Conservation (phyloP, 2,797 vertebrate genomes). For the Chelmon rostratus region DNA sequence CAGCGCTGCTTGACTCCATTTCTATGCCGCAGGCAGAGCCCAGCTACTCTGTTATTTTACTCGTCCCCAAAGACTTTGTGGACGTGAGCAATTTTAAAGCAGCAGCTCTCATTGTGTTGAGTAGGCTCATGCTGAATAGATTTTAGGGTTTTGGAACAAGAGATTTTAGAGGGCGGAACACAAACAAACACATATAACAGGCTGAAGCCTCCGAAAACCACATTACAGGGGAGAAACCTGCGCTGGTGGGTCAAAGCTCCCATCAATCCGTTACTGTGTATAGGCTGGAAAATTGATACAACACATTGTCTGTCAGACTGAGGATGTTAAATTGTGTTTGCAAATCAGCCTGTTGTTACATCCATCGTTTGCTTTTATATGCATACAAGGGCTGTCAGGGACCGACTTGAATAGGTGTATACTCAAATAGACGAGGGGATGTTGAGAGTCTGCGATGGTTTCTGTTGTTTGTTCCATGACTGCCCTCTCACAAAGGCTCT, state of each 20-base stretch:
- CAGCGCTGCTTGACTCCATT: background rate
- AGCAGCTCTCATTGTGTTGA: background rate
- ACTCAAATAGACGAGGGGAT: background rate
- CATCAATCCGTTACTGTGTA: no score
- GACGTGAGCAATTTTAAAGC: slow-evolving; percentile 17
- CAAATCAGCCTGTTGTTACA: background rate
- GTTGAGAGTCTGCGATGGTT: background rate
- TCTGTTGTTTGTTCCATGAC: background rate
- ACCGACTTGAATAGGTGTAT: no score
- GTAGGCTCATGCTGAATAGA: background rate
- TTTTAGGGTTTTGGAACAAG: background rate
- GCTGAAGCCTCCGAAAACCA: background rate
- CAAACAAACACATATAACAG: background rate
- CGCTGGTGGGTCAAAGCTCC: background rate
- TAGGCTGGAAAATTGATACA: no score
- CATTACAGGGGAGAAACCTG: background rate
- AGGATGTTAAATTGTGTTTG: background rate
- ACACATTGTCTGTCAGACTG: background rate
- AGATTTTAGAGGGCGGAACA: background rate
- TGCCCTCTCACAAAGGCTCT: background rate
- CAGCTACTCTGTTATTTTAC: background rate
- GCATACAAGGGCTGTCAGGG: no score
- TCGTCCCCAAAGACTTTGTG: background rate
- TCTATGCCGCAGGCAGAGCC: no score
- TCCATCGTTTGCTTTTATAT: slow-evolving; percentile 4